These are phyloP conservation scores for Eucera pruinosa DNA, from an alignment of 2,888 invertebrate genomes.

Conservation along the genomic window DNA sequence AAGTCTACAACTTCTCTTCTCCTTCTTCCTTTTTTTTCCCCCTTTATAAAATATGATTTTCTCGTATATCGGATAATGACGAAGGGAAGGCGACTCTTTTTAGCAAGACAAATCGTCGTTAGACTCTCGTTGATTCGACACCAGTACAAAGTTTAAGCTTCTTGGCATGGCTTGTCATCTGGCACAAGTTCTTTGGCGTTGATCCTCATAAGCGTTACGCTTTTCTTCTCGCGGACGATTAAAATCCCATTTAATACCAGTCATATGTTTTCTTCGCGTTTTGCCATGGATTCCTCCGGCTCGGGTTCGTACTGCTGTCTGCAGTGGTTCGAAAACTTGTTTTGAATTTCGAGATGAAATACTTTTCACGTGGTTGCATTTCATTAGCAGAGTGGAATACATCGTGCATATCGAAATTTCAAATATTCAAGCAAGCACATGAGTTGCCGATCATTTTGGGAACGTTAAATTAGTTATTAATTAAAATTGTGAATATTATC, in stretches of 20 bases:
- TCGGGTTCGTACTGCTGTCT: too few relatives aligned
- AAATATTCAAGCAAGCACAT: too few relatives aligned
- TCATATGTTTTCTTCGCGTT: background rate
- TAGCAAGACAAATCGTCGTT: slow-evolving; percentile 34
- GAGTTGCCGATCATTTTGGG: too few relatives aligned
- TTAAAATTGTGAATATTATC: too few relatives aligned
- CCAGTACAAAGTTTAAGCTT: slow-evolving; percentile 55
- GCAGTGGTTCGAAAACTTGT: too few relatives aligned
- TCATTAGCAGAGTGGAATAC: too few relatives aligned
- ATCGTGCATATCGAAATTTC: too few relatives aligned
- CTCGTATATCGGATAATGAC: background rate
- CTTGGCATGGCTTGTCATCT: slow-evolving; percentile 52
- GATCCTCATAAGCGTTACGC: slow-evolving; percentile 5
- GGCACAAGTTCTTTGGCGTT: slow-evolving; percentile 61
- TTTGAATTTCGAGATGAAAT: too few relatives aligned
- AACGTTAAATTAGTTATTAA: too few relatives aligned
- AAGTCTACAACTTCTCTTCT: background rate
- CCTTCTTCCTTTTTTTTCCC: background rate
- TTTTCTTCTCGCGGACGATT: slow-evolving; percentile 28
- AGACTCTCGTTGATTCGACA: slow-evolving; percentile 52
- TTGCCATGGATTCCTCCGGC: too few relatives aligned
- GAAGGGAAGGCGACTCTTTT: background rate
- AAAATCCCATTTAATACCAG: slow-evolving; percentile 17
- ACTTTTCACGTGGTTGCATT: too few relatives aligned
- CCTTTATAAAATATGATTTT: background rate